Conservation (phyloP, 2,888 invertebrate genomes). For the Seira sanloemensis region DNA sequence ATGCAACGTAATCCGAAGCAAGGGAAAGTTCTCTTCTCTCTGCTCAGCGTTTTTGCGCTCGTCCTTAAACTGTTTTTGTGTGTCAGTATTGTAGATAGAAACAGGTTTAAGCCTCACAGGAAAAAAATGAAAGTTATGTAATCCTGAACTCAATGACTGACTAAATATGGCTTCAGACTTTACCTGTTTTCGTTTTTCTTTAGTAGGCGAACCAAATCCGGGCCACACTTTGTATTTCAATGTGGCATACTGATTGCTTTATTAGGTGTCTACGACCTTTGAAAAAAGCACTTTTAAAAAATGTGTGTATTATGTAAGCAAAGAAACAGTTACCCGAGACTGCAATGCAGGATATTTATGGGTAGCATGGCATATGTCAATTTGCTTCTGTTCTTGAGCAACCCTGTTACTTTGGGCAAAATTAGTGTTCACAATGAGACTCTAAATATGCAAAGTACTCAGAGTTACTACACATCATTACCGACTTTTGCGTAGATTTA, state of each 20-base stretch:
- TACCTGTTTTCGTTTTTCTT: background rate
- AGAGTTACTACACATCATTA: slow-evolving; percentile 7
- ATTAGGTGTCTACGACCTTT: slow-evolving; percentile 14
- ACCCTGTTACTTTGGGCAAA: background rate
- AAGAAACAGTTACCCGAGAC: slow-evolving; percentile 14
- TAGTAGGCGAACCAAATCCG: background rate
- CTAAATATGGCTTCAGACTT: background rate
- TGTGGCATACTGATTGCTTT: background rate
- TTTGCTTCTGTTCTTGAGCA: background rate
- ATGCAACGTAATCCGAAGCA: background rate
- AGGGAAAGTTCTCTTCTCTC: slow-evolving; percentile 18
- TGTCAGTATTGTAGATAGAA: background rate
- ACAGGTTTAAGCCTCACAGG: background rate
- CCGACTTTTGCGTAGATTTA: slow-evolving; percentile 5
- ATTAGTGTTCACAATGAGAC: slow-evolving; percentile 8
- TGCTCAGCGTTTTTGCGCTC: no score
- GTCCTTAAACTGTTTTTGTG: background rate
- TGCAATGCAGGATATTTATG: slow-evolving; percentile 22
- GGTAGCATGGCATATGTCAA: slow-evolving; percentile 6
- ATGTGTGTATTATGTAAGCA: slow-evolving; percentile 23
- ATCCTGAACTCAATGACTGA: background rate
- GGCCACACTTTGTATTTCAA: background rate
- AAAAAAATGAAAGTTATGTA: slow-evolving; percentile 6
- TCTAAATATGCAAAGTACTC: slow-evolving; percentile 8
- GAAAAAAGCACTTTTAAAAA: background rate